Conservation (phyloP, 2,888 invertebrate genomes). For the Troilus luridus region DNA sequence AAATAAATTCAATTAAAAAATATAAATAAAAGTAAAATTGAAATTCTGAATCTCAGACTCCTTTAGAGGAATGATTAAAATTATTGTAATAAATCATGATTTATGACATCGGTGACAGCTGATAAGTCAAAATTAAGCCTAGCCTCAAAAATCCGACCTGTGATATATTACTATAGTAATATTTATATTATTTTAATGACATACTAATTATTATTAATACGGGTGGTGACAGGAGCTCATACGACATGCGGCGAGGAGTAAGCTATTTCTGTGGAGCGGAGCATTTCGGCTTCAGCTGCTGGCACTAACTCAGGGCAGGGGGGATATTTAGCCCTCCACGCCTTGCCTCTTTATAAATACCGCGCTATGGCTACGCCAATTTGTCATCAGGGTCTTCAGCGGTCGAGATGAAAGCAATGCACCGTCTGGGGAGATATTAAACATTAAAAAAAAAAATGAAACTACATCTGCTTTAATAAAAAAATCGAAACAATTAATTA, state of each 20-base stretch:
- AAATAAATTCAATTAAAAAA: too few species aligned
- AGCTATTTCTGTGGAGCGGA: background rate
- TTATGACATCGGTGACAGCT: too few species aligned
- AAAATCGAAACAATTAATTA: too few species aligned
- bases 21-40: too few species aligned
- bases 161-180: background rate
- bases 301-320: conserved; percentile 52
- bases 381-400: background rate
- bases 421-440: background rate
- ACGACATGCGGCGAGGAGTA: background rate
- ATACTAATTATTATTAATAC: background rate
- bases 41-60: too few species aligned
- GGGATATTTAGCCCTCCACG: conserved; percentile 25
- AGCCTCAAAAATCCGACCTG: background rate
- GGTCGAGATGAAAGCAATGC: too few species aligned
- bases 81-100: too few species aligned
- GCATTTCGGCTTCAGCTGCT: conserved; percentile 49
- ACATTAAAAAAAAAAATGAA: background rate
- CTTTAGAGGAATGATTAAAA: too few species aligned
- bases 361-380: background rate
- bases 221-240: background rate
- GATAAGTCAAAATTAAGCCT: too few species aligned
- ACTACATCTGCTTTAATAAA: too few species aligned
- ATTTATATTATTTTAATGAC: background rate
- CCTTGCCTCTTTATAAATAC: conserved; percentile 29